phyloP scores from a whole-genome alignment of 2,113 vertebrate species.

The Nycticorax nycticorax region DNA sequence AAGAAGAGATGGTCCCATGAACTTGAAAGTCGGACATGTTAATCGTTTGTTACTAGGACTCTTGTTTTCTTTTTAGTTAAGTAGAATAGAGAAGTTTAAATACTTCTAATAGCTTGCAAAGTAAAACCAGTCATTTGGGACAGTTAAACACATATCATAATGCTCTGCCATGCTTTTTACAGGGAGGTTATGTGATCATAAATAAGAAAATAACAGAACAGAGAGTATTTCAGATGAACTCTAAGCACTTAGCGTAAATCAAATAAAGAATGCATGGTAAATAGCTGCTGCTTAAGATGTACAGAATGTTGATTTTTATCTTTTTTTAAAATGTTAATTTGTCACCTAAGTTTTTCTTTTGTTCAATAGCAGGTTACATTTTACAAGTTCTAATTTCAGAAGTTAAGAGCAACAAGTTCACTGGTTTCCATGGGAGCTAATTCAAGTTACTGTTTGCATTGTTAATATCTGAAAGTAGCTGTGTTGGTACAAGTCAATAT shows the following conservation, averaged over 20 bases:
- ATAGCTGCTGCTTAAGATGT: neutral
- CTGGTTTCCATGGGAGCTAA: conserved; percentile 66
- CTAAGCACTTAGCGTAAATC: neutral
- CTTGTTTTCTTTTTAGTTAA: neutral
- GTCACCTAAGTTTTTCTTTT: neutral
- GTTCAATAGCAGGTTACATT: neutral
- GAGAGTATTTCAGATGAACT: neutral
- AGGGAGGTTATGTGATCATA: neutral
- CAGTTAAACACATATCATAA: neutral
- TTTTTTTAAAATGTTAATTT: neutral
- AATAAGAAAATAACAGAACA: neutral
- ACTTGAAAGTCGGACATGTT: neutral
- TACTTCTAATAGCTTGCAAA: neutral
- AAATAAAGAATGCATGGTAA: neutral
- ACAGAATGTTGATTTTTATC: neutral
- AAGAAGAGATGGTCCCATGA: neutral
- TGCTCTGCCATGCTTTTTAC: neutral
- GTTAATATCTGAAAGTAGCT: neutral
- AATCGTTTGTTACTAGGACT: neutral
- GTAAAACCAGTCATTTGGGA: neutral
- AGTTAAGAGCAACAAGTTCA: conserved; percentile 24
- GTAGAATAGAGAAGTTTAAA: neutral
- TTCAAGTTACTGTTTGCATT: conserved; percentile 34
- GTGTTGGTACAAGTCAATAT: neutral
- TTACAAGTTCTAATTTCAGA: conserved; percentile 12